A percentile compares a stretch with the other conserved stretches of the same genome.
These are phyloP conservation scores for Aulostomus chinensis DNA, from an alignment of 2,797 vertebrate species.

Conservation along the genomic window DNA sequence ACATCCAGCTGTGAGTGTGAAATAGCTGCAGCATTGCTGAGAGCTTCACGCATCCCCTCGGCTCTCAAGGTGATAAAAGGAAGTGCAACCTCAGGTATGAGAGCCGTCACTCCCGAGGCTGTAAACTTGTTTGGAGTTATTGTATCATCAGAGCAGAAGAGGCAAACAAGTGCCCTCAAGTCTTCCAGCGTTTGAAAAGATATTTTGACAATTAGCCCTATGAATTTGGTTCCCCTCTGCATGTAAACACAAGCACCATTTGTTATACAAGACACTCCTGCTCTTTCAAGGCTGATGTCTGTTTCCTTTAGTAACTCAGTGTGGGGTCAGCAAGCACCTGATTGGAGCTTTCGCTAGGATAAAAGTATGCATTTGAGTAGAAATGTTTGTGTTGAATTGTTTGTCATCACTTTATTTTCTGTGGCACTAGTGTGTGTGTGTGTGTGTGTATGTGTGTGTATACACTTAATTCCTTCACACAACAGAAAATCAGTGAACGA, in stretches of 20 bases:
- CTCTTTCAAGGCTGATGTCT: no score
- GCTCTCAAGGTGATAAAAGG: conserved; percentile 82
- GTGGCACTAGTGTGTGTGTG: no score
- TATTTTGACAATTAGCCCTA: conserved; percentile 77
- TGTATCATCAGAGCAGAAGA: conserved; percentile 76
- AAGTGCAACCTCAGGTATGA: conserved; percentile 58
- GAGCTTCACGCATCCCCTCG: conserved; percentile 32
- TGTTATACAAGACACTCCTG: conserved; percentile 55
- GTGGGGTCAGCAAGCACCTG: no score
- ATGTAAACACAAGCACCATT: conserved; percentile 69
- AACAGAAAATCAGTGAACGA: no score
- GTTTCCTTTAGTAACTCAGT: no score
- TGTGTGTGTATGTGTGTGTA: no score
- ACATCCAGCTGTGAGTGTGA: conserved; percentile 10
- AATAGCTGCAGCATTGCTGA: conserved; percentile 17
- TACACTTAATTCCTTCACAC: no score
- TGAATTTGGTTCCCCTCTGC: conserved; percentile 68
- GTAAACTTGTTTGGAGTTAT: conserved; percentile 73
- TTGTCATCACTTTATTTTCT: no score
- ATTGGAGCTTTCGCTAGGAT: no score
- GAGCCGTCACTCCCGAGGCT: conserved; percentile 67
- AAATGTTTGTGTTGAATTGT: no score
- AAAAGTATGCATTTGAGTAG: no score
- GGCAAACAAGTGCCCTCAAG: conserved; percentile 79
- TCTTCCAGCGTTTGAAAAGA: conserved; percentile 64